These are phyloP conservation scores for Valencia hispanica DNA, from an alignment of 2,797 vertebrate species.

Conservation along the genomic window DNA sequence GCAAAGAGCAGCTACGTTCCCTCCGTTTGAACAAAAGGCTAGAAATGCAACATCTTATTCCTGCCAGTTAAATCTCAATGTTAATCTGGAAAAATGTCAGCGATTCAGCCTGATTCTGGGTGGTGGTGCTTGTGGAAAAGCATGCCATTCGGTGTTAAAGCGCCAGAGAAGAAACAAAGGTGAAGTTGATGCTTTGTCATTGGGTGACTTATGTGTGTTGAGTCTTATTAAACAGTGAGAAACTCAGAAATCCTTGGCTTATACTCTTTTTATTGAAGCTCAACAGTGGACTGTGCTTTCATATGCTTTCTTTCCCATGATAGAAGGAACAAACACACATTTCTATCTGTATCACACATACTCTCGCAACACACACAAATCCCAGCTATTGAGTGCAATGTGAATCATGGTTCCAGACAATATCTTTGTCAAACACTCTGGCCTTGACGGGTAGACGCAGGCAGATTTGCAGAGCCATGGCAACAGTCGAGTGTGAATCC, in stretches of 20 bases:
- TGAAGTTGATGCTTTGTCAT: background rate
- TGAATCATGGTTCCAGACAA: constrained; percentile 75
- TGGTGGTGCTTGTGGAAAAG: constrained; percentile 17
- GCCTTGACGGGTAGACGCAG: constrained; percentile 76
- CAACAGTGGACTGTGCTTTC: constrained; percentile 69
- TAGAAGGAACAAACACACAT: constrained; percentile 57
- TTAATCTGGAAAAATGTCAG: constrained; percentile 32
- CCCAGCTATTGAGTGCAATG: constrained; percentile 60
- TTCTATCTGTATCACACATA: constrained; percentile 30
- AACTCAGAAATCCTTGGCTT: constrained; percentile 41
- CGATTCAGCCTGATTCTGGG: constrained; percentile 40
- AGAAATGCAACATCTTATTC: constrained; percentile 65
- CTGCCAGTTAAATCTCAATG: constrained; percentile 52
- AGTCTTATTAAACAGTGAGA: constrained; percentile 24
- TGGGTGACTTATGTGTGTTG: background rate
- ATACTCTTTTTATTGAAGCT: constrained; percentile 68
- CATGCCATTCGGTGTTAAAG: background rate
- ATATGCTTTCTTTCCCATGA: constrained; percentile 64
- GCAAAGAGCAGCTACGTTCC: constrained; percentile 66
- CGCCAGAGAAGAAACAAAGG: constrained; percentile 4
- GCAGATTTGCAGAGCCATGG: constrained; percentile 79
- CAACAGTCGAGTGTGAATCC: constrained; percentile 77
- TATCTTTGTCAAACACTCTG: constrained; percentile 78
- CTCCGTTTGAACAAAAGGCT: constrained; percentile 68
- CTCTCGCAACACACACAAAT: constrained; percentile 23